Evolutionary conservation across 2,113 vertebrate species (phyloP).

Genomic region (Prochilodus magdalenae): DNA sequence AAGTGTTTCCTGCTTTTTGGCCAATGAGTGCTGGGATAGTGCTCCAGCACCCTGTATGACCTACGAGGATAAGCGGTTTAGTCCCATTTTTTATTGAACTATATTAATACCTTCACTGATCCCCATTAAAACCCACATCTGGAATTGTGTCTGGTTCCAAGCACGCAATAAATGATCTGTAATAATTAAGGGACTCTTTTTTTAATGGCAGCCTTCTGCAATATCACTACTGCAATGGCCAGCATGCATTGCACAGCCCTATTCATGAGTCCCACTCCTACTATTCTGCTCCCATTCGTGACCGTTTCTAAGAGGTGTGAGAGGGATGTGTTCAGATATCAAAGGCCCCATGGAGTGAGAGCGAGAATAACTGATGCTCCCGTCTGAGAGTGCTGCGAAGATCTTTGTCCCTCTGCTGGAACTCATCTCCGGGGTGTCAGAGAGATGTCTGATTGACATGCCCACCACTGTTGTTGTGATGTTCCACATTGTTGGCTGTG

Average conservation of each 20-base stretch:
- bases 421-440: background rate
- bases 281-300: slow-evolving; percentile 6
- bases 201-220: no score
- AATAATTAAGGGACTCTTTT: no score
- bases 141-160: no score
- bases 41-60: no score
- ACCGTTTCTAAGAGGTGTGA: background rate
- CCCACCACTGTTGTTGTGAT: background rate
- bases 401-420: background rate
- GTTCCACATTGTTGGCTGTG: background rate
- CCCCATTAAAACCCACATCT: no score
- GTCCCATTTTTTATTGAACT: no score
- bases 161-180: no score
- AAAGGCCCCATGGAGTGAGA: background rate
- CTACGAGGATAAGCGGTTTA: no score
- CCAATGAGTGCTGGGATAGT: no score
- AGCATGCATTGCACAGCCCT: background rate
- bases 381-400: background rate
- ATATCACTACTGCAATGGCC: no score
- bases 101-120: no score
- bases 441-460: background rate
- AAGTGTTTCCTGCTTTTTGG: no score
- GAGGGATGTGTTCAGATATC: slow-evolving; percentile 25
- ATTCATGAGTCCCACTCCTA: background rate
- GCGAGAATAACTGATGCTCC: slow-evolving; percentile 9